Evolutionary conservation across 2,888 invertebrate genomes (phyloP).

Genomic region (Hyposoter didymator): DNA sequence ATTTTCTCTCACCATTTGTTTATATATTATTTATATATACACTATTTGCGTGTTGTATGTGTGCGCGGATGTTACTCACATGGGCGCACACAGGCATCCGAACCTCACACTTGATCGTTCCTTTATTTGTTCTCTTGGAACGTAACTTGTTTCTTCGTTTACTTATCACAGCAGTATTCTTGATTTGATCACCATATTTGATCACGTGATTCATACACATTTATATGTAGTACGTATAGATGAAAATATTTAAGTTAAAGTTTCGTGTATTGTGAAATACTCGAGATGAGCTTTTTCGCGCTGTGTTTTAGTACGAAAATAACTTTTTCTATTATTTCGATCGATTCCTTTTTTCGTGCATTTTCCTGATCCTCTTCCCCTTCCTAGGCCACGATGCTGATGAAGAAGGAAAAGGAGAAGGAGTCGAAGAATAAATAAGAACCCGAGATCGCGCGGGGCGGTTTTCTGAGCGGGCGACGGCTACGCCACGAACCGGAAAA

Average conservation of each 20-base stretch:
- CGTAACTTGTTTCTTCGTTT: conserved; percentile 17
- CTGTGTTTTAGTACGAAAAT: conserved; percentile 64
- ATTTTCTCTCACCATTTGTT: conserved; percentile 27
- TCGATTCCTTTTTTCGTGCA: conserved; percentile 69
- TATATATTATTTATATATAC: conserved; percentile 38
- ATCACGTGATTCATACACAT: conserved; percentile 35
- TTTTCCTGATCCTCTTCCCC: conserved; percentile 82
- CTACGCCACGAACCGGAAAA: conserved; percentile 35
- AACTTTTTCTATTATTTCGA: conserved; percentile 64
- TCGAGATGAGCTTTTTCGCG: conserved; percentile 31
- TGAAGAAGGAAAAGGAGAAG: conserved; percentile 88
- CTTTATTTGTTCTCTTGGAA: conserved; percentile 47
- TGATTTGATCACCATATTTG: conserved; percentile 25
- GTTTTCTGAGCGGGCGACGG: conserved; percentile 22
- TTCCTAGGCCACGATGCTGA: conserved; percentile 99
- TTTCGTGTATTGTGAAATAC: conserved; percentile 49
- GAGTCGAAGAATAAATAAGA: conserved; percentile 90
- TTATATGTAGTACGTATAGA: conserved; percentile 17
- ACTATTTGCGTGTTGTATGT: conserved; percentile 1
- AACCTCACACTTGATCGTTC: conserved; percentile 12
- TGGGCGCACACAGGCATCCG: not conserved
- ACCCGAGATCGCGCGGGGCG: not conserved
- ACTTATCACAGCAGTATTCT: conserved; percentile 33
- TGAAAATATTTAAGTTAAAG: conserved; percentile 40
- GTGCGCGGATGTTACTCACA: not conserved